Conservation (phyloP, 2,113 vertebrate genomes). For the Myotis yumanensis region DNA sequence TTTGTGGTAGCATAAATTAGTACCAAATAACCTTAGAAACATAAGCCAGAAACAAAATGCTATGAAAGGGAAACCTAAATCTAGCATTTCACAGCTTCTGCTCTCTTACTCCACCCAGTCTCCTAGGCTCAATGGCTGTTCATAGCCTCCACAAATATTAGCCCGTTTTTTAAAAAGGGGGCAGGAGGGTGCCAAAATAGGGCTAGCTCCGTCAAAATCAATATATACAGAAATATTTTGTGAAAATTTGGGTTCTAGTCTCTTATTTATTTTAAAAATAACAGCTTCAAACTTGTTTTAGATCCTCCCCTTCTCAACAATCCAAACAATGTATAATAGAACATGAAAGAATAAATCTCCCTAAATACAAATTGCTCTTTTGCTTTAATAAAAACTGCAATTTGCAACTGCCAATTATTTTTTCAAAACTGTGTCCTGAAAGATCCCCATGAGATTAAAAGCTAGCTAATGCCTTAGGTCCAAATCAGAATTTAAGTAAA, state of each 20-base stretch:
- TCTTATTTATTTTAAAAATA: constrained; percentile 47
- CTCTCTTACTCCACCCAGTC: constrained; percentile 91
- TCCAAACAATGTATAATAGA: constrained; percentile 75
- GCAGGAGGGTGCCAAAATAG: constrained; percentile 47
- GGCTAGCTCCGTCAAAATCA: constrained; percentile 55
- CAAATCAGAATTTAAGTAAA: constrained; percentile 61
- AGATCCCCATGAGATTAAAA: constrained; percentile 49
- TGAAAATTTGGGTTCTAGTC: constrained; percentile 78
- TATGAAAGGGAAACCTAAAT: constrained; percentile 83
- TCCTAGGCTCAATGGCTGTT: constrained; percentile 84
- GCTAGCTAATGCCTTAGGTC: constrained; percentile 45
- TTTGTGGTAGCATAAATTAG: constrained; percentile 83
- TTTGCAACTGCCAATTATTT: constrained; percentile 71
- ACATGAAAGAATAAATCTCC: constrained; percentile 63
- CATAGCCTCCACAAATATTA: constrained; percentile 84
- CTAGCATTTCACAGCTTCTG: constrained; percentile 85
- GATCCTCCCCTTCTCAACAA: constrained; percentile 74
- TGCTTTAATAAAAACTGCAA: constrained; percentile 63
- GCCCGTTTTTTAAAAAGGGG: constrained; percentile 49
- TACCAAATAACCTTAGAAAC: constrained; percentile 82
- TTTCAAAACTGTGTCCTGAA: constrained; percentile 48
- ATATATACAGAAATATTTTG: constrained; percentile 60
- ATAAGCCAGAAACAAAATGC: constrained; percentile 73
- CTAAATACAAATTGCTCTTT: constrained; percentile 59
- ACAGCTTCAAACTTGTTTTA: constrained; percentile 71